Conservation (phyloP, 23 tunicate genomes). For the Ciona savignyi region DNA sequence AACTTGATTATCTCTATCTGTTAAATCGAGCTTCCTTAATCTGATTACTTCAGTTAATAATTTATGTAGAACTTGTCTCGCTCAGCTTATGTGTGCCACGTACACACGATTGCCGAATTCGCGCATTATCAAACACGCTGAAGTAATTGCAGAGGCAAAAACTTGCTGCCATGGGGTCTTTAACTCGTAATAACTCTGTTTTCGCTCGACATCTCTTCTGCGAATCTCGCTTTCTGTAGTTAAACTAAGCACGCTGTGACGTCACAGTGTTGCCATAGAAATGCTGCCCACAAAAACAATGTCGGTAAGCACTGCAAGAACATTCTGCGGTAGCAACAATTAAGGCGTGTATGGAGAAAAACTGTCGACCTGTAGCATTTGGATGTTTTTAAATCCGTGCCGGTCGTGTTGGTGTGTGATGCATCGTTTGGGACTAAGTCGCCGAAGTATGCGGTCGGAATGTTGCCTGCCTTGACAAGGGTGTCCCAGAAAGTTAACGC, state of each 20-base stretch:
- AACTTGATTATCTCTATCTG: neutral
- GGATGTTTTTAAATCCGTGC: neutral
- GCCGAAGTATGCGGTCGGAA: neutral
- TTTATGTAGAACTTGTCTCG: neutral
- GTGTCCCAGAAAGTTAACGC: neutral
- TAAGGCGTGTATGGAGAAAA: too few species aligned
- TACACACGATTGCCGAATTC: neutral
- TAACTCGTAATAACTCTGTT: neutral
- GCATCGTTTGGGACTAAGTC: neutral
- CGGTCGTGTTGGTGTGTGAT: neutral
- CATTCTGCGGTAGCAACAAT: too few species aligned
- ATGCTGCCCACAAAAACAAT: neutral
- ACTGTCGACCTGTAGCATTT: neutral
- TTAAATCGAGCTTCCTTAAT: neutral
- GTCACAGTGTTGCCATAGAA: neutral
- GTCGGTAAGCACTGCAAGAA: neutral
- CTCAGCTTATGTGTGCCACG: neutral
- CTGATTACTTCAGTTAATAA: neutral
- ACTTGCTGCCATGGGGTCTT: neutral
- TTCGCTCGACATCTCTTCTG: conserved; percentile 1
- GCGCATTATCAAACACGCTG: neutral
- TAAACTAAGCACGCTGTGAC: neutral
- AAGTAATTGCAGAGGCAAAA: neutral
- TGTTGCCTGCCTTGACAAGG: neutral
- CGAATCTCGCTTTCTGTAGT: conserved; percentile 1